phyloP scores from a whole-genome alignment of 2,888 invertebrate genomes.

The Adelognathus sp. region DNA sequence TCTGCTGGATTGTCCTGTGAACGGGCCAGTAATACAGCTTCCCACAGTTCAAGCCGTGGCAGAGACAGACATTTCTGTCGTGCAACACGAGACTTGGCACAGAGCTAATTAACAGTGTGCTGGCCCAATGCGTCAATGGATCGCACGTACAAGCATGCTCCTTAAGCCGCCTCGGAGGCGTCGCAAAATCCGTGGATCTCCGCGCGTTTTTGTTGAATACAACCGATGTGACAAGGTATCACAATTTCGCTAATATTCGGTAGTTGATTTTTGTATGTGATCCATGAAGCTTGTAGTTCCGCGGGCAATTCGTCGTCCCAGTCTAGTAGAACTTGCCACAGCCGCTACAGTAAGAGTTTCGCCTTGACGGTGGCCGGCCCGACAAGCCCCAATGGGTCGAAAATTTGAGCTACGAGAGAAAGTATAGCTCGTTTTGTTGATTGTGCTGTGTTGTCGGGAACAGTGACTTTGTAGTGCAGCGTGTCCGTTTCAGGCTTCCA shows the following conservation, averaged over 20 bases:
- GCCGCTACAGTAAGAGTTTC: constrained; percentile 4
- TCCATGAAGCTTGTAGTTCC: background rate
- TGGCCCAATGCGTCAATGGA: too few species aligned
- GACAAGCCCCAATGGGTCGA: constrained; percentile 6
- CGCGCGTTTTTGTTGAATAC: background rate
- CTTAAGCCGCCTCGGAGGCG: background rate
- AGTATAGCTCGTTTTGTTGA: constrained; percentile 9
- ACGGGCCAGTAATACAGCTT: background rate
- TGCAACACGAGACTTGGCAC: background rate
- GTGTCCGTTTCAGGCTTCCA: constrained; percentile 20
- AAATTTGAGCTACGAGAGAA: background rate
- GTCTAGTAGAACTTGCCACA: background rate
- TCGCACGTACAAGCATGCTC: too few species aligned
- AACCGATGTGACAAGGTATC: background rate
- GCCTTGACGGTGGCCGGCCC: constrained; percentile 6
- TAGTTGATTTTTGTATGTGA: background rate
- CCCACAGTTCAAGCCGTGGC: background rate
- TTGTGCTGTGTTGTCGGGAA: background rate
- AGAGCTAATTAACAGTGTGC: background rate
- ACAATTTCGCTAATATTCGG: background rate
- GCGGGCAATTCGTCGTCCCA: background rate
- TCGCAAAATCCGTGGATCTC: constrained; percentile 27
- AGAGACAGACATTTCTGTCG: background rate
- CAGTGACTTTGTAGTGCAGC: constrained; percentile 7
- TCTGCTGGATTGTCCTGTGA: too few species aligned